Conservation (phyloP, 2,888 invertebrate genomes). For the Xiphydria camelus region DNA sequence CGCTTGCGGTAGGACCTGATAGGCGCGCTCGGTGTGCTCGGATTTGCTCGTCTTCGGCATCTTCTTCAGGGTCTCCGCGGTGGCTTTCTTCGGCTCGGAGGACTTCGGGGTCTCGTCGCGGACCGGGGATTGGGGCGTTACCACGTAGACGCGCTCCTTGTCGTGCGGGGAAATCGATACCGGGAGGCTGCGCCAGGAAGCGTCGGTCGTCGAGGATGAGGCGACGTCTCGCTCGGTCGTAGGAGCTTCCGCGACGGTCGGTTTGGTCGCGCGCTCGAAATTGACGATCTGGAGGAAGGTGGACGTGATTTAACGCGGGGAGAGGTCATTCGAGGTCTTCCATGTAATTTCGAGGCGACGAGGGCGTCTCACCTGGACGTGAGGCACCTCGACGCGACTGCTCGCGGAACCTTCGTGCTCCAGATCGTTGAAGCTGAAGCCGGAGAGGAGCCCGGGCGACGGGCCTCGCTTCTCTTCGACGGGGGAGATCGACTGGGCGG, state of each 20-base stretch:
- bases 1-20: constrained; percentile 54
- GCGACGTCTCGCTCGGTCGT: constrained; percentile 12
- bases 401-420: constrained; percentile 39
- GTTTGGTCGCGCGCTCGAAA: constrained; percentile 25
- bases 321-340: constrained; percentile 3
- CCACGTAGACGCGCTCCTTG: constrained; percentile 80
- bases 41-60: neutral
- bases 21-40: constrained; percentile 40
- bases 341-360: constrained; percentile 1
- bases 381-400: constrained; percentile 26
- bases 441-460: constrained; percentile 25
- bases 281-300: too few relatives aligned
- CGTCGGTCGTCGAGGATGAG: constrained; percentile 39
- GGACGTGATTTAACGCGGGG: constrained; percentile 13
- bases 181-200: constrained; percentile 70
- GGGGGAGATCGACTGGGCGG: constrained; percentile 55
- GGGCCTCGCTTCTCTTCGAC: constrained; percentile 13
- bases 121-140: constrained; percentile 71
- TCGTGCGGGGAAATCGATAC: constrained; percentile 76
- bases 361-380: constrained; percentile 24
- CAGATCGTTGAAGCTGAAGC: constrained; percentile 43
- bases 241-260: constrained; percentile 33
- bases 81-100: constrained; percentile 55
- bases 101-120: constrained; percentile 52
- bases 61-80: constrained; percentile 12